These are phyloP conservation scores for Allacma fusca DNA, from an alignment of 2,888 invertebrate genomes.

Conservation along the genomic window DNA sequence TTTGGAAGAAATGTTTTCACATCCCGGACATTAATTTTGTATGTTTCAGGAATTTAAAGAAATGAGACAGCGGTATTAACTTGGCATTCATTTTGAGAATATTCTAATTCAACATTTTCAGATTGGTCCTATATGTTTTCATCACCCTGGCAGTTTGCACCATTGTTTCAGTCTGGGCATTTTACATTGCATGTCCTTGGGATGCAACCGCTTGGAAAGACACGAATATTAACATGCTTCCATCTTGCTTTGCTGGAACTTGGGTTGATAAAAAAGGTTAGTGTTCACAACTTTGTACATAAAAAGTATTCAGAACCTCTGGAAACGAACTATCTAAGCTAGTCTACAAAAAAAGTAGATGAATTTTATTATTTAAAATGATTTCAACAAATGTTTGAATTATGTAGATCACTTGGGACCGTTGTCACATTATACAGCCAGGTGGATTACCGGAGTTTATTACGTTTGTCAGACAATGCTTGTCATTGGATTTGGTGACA, in stretches of 20 bases:
- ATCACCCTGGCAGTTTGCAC: constrained; percentile 14
- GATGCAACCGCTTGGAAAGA: background rate
- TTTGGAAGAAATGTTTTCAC: constrained; percentile 53
- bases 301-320: background rate
- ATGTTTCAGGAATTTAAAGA: constrained; percentile 26
- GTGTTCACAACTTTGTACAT: background rate
- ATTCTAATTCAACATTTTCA: background rate
- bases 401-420: background rate
- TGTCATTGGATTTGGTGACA: constrained; percentile 59
- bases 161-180: background rate
- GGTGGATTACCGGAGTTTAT: constrained; percentile 56
- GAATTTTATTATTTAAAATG: too few species aligned
- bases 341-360: too few species aligned
- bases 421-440: background rate
- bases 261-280: constrained; percentile 50
- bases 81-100: too few species aligned
- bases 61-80: too few species aligned
- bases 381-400: too few species aligned
- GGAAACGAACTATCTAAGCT: too few species aligned
- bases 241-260: constrained; percentile 45
- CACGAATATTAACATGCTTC: constrained; percentile 50
- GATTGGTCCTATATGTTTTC: constrained; percentile 10
- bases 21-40: constrained; percentile 49
- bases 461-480: constrained; percentile 57
- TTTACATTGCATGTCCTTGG: constrained; percentile 32